phyloP scores from a whole-genome alignment of 2,888 invertebrate genomes.

The Lepidonotus clava region DNA sequence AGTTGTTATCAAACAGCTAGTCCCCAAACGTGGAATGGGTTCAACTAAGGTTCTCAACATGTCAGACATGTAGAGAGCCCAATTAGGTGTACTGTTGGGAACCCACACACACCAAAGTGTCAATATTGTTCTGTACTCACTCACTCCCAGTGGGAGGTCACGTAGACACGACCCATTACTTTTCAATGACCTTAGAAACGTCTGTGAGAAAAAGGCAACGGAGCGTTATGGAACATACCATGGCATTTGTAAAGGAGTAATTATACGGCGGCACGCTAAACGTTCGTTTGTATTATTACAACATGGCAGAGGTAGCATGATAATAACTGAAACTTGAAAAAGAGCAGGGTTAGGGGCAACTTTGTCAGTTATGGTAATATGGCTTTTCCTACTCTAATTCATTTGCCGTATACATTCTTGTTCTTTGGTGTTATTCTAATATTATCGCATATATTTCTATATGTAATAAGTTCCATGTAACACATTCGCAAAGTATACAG shows the following conservation, averaged over 20 bases:
- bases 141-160: background rate
- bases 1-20: too few relatives aligned
- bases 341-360: too few relatives aligned
- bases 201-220: background rate
- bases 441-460: too few relatives aligned
- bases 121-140: background rate
- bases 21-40: too few relatives aligned
- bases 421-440: too few relatives aligned
- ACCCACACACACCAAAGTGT: background rate
- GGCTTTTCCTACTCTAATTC: too few relatives aligned
- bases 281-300: background rate
- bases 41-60: background rate
- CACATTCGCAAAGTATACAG: too few relatives aligned
- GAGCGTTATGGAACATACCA: background rate
- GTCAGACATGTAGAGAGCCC: background rate
- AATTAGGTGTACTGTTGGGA: background rate
- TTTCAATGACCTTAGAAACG: background rate
- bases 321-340: too few relatives aligned
- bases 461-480: too few relatives aligned
- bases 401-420: too few relatives aligned
- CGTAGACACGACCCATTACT: background rate
- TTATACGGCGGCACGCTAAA: background rate
- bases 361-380: too few relatives aligned
- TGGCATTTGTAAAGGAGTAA: background rate
- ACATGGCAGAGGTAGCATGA: background rate